phyloP scores from a whole-genome alignment of 1,140 invertebrate species.

The Polypedilum vanderplanki region DNA sequence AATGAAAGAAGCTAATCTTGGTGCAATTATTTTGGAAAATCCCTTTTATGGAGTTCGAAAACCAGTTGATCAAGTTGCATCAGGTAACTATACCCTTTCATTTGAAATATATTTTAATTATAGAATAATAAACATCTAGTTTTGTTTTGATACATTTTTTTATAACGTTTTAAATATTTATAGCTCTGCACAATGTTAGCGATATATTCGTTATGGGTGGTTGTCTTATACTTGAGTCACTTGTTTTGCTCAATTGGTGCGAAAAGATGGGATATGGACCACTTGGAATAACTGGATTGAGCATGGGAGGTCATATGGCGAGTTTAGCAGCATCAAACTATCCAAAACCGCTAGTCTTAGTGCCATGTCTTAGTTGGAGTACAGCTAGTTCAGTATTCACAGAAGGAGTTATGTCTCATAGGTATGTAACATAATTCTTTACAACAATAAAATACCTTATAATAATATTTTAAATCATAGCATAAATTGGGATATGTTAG shows the following conservation, averaged over 20 bases:
- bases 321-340: slow-evolving; percentile 91
- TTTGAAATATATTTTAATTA: no score
- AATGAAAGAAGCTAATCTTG: slow-evolving; percentile 83
- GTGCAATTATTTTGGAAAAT: slow-evolving; percentile 92
- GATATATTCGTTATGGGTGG: slow-evolving; percentile 99
- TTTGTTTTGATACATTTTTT: no score
- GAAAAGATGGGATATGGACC: slow-evolving; percentile 81
- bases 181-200: slow-evolving; percentile 84
- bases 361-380: slow-evolving; percentile 95
- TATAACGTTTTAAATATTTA: no score
- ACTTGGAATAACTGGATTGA: slow-evolving; percentile 89
- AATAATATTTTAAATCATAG: no score
- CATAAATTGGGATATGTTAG: slow-evolving; percentile 87
- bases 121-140: no score
- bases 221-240: slow-evolving; percentile 86
- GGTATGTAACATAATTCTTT: no score
- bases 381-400: slow-evolving; percentile 95
- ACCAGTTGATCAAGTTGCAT: slow-evolving; percentile 87
- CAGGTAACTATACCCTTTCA: no score
- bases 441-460: no score
- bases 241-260: slow-evolving; percentile 91
- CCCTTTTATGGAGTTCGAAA: slow-evolving; percentile 93
- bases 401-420: slow-evolving; percentile 92
- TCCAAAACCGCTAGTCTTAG: slow-evolving; percentile 83
- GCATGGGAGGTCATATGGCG: slow-evolving; percentile 99